Percentiles rank a stretch among this genome's conserved stretches.
Conservation (phyloP, 2,888 invertebrate genomes). For the Homarus gammarus region DNA sequence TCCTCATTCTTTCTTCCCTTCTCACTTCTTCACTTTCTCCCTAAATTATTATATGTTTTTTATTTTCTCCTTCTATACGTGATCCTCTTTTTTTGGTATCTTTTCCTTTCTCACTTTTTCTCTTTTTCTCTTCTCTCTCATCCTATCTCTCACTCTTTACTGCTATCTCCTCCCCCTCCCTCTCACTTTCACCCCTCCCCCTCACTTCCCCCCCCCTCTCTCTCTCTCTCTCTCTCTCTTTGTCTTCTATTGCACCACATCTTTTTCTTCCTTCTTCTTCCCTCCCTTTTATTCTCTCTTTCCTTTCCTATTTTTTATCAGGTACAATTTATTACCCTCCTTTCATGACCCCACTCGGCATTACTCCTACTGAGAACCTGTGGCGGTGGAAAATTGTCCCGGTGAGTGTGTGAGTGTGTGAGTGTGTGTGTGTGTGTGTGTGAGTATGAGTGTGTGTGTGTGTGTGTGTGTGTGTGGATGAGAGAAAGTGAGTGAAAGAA, state of each 20-base stretch:
- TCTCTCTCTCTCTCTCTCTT: constrained; percentile 3
- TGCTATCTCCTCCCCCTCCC: not conserved
- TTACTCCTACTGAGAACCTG: no score
- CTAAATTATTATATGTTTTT: not conserved
- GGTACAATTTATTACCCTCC: no score
- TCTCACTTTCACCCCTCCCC: not conserved
- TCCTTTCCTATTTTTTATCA: not conserved
- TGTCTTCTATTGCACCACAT: not conserved
- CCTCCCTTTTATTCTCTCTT: not conserved
- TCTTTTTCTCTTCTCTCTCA: not conserved
- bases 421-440: no score
- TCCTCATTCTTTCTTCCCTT: not conserved
- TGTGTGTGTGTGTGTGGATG: not conserved
- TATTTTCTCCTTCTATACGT: no score
- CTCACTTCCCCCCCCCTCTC: not conserved
- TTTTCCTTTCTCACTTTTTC: not conserved
- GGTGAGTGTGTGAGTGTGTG: no score
- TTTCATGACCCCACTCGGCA: not conserved
- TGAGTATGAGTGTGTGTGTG: no score
- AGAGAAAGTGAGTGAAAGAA: no score
- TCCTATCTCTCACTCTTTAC: not conserved
- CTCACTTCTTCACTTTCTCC: not conserved
- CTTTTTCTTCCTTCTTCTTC: not conserved
- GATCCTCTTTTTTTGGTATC: no score
- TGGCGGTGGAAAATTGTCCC: no score